phyloP scores from a whole-genome alignment of 2,888 invertebrate species.

The Andrena bicolor region DNA sequence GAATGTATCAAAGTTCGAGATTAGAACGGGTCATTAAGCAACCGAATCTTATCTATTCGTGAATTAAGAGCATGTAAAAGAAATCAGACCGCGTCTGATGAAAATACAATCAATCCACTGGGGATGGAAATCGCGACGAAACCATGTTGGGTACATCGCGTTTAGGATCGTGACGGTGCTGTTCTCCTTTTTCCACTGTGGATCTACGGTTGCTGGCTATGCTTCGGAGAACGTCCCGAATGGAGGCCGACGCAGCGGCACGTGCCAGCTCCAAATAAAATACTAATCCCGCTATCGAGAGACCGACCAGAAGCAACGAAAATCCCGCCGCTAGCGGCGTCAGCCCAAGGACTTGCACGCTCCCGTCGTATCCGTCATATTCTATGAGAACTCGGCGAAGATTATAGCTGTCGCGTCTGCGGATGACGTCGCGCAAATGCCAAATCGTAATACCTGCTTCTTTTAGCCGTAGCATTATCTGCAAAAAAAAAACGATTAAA shows the following conservation, averaged over 20 bases:
- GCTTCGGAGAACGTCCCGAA: slow-evolving; percentile 22
- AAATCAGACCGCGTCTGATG: no score
- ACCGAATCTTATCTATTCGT: no score
- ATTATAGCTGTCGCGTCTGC: slow-evolving; percentile 70
- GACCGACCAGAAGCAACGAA: slow-evolving; percentile 72
- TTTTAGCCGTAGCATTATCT: slow-evolving; percentile 76
- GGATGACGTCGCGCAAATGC: slow-evolving; percentile 77
- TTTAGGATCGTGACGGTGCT: no score
- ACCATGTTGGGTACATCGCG: no score
- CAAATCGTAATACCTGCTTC: slow-evolving; percentile 76
- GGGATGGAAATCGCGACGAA: no score
- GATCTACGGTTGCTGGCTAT: slow-evolving; percentile 32
- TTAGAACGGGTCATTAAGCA: no score
- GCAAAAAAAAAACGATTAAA: background rate
- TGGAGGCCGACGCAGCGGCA: slow-evolving; percentile 6
- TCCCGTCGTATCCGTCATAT: slow-evolving; percentile 70
- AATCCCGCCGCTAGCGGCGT: slow-evolving; percentile 81
- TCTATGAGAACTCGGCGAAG: slow-evolving; percentile 77
- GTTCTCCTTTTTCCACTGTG: background rate
- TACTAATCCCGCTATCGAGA: slow-evolving; percentile 68
- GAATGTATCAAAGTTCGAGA: no score
- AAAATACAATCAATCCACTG: no score
- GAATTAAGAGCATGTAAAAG: no score
- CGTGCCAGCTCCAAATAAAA: slow-evolving; percentile 76
- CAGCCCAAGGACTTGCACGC: slow-evolving; percentile 68